Percentiles rank a stretch among this genome's conserved stretches.
phyloP scores from a whole-genome alignment of 2,797 vertebrate genomes.

The Orestias chungarensis region DNA sequence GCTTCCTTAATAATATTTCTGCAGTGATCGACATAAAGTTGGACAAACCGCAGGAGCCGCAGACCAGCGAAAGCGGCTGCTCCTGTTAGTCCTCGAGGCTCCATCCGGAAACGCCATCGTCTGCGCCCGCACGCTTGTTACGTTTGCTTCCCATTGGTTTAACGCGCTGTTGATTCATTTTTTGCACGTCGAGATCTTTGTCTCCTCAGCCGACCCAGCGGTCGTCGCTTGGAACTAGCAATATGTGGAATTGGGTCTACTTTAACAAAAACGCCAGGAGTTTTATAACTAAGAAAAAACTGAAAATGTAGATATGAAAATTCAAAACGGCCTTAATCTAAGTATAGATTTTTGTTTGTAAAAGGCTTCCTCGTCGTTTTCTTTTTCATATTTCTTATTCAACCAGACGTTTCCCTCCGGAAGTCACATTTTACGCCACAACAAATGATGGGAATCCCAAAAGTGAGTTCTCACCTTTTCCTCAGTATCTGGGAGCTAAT shows the following conservation, averaged over 20 bases:
- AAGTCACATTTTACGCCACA: slow-evolving; percentile 44
- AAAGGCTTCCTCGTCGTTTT: slow-evolving; percentile 70
- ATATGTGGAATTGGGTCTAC: slow-evolving; percentile 79
- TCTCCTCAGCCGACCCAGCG: slow-evolving; percentile 79
- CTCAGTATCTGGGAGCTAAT: background rate
- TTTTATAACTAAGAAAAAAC: no score
- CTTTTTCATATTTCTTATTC: slow-evolving; percentile 87
- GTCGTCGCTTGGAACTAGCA: slow-evolving; percentile 72
- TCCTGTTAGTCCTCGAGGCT: slow-evolving; percentile 86
- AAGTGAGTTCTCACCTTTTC: background rate
- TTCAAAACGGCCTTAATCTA: slow-evolving; percentile 70
- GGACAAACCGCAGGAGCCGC: slow-evolving; percentile 87
- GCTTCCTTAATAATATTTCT: slow-evolving; percentile 79
- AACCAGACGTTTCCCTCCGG: slow-evolving; percentile 76
- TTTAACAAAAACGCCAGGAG: slow-evolving; percentile 89
- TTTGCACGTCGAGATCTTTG: slow-evolving; percentile 82
- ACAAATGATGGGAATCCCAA: slow-evolving; percentile 15
- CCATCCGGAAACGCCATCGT: slow-evolving; percentile 61
- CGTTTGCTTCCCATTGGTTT: slow-evolving; percentile 91
- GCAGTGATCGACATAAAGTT: slow-evolving; percentile 91
- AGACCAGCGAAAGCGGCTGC: slow-evolving; percentile 85
- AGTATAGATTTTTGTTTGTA: slow-evolving; percentile 64
- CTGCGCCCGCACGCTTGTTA: slow-evolving; percentile 85
- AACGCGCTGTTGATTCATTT: slow-evolving; percentile 83
- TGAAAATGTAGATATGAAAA: slow-evolving; percentile 53